These are phyloP conservation scores for Ophion costatus DNA, from an alignment of 2,888 invertebrate species.

Conservation along the genomic window DNA sequence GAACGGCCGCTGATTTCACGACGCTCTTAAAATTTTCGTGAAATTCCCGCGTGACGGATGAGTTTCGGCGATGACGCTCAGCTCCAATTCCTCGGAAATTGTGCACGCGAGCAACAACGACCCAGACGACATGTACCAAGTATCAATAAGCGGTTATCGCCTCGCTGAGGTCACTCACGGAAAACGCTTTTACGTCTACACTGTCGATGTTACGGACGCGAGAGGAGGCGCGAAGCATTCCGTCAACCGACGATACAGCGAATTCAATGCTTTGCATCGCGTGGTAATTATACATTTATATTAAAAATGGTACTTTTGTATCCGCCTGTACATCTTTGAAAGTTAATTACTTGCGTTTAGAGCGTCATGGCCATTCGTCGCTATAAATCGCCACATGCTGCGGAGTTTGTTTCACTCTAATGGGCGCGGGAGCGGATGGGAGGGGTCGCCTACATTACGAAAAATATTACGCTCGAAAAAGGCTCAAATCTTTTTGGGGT, in stretches of 20 bases:
- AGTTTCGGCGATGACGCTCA: slow-evolving; percentile 61
- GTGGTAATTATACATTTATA: slow-evolving; percentile 80
- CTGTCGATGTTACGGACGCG: slow-evolving; percentile 81
- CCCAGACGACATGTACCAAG: slow-evolving; percentile 81
- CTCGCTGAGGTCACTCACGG: slow-evolving; percentile 82
- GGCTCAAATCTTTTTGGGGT: too few relatives aligned
- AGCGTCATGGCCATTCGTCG: not conserved
- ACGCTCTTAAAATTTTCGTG: slow-evolving; percentile 10
- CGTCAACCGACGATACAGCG: slow-evolving; percentile 85
- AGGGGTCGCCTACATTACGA: too few relatives aligned
- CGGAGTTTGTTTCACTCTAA: too few relatives aligned
- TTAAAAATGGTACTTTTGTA: slow-evolving; percentile 1
- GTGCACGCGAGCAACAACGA: slow-evolving; percentile 58
- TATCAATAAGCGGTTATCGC: slow-evolving; percentile 82
- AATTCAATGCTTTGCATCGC: slow-evolving; percentile 86
- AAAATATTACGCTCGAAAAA: too few relatives aligned
- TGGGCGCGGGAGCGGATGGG: too few relatives aligned
- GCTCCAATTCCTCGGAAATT: slow-evolving; percentile 59
- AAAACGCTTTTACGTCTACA: slow-evolving; percentile 84
- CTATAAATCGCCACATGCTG: too few relatives aligned
- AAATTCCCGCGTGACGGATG: slow-evolving; percentile 48
- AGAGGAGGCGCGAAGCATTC: slow-evolving; percentile 81
- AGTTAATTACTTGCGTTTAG: not conserved
- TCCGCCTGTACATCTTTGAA: not conserved
- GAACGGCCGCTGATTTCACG: not conserved